Base-by-base conservation (phyloP, 2,797 vertebrate genomes). In the Gadopsis bispinosus region DNA sequence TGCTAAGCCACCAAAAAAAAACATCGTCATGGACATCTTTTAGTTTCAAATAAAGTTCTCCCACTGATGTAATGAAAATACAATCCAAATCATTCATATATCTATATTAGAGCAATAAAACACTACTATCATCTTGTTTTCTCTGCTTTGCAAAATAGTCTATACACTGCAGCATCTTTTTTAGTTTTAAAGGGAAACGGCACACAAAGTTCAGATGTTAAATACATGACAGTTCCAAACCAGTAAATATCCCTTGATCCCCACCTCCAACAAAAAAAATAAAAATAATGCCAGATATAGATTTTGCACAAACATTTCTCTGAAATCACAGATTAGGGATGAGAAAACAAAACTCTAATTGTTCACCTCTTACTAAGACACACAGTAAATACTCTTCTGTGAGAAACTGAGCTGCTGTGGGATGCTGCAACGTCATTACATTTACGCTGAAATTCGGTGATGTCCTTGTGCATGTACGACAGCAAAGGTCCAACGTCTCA, bases 171-270 rank as follows among this genome's bases (percentile, higher is more conserved):
- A 88, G 86, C 87, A 67, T 87, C 59, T 83, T 83, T 12, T 58
- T 12, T 47, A 63, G 41, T 75, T 82, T 88, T 89, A 84, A 90
- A 91, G 76, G 87, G 87, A 77, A 87, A 77, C 31, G 31, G 64
- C 70, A 81, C 47, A 55, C 35, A 56, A n/a, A 43, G 53, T 77
- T 88, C 26, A 64, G 39, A 76, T 71, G 54, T 66, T 55, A 71
- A 74, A 83, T 70, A 63, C 59, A 66, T 1, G n/a, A 66, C 79
- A 80, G 58, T 63, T 77, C 17, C 51, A 74, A 62, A 68, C 55
- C 26, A 55, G 71, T 56, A 60, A 67, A 75, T 60, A 74, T 45
- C 19, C 43, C 56, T 13, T 66, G 2, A 73, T 20, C 20, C 43
- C 13, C 14, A 26, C 9, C 35, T 1, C 16, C 4, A 29, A 20